These are phyloP conservation scores for Diloba caeruleocephala DNA, from an alignment of 2,888 invertebrate species.

Conservation along the genomic window DNA sequence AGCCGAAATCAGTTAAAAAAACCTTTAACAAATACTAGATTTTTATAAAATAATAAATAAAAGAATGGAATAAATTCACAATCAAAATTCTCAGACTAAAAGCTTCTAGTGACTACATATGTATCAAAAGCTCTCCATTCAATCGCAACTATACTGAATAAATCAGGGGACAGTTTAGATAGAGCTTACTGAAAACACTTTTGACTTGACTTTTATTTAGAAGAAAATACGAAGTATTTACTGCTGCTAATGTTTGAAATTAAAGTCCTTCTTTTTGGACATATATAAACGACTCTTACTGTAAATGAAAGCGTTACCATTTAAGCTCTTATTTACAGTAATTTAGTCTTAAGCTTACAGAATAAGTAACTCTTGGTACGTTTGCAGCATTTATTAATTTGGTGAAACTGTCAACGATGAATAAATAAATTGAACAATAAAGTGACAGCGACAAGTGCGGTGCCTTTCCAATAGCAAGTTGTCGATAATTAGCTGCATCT, in stretches of 20 bases:
- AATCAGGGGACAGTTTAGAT: slow-evolving; percentile 34
- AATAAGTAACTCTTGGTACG: too few species aligned
- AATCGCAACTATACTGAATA: slow-evolving; percentile 38
- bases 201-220: slow-evolving; percentile 33
- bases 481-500: too few species aligned
- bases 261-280: not conserved
- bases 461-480: too few species aligned
- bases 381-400: too few species aligned
- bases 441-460: too few species aligned
- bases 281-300: slow-evolving; percentile 16
- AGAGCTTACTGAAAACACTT: slow-evolving; percentile 25
- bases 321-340: too few species aligned
- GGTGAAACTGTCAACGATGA: too few species aligned
- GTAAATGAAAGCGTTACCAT: slow-evolving; percentile 13
- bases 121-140: slow-evolving; percentile 14
- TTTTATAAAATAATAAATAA: not conserved
- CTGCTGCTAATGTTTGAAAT: slow-evolving; percentile 18
- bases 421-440: too few species aligned
- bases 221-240: slow-evolving; percentile 30
- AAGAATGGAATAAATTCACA: not conserved
- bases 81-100: slow-evolving; percentile 17
- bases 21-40: too few species aligned
- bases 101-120: slow-evolving; percentile 7
- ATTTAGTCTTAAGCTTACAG: too few species aligned
- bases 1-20: too few species aligned